phyloP scores from a whole-genome alignment of 2,797 vertebrate species.

The Spinus pinus region DNA sequence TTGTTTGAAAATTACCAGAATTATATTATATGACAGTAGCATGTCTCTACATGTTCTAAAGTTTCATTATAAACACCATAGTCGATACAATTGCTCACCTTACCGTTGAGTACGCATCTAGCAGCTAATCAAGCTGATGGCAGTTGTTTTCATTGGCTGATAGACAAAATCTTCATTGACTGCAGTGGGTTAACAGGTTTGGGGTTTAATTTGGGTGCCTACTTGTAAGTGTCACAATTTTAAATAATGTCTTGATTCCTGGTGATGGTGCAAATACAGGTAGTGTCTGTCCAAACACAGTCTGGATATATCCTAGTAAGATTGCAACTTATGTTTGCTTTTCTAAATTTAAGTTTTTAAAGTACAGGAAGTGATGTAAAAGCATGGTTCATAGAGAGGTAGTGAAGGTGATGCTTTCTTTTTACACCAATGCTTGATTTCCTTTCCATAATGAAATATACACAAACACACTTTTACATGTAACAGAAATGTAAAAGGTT shows the following conservation, averaged over 20 bases:
- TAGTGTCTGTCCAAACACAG: neutral
- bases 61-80: neutral
- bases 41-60: neutral
- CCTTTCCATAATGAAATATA: neutral
- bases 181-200: neutral
- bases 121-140: neutral
- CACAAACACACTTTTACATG: neutral
- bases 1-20: neutral
- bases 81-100: neutral
- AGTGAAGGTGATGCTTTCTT: neutral
- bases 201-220: neutral
- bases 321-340: neutral
- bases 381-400: neutral
- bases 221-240: neutral
- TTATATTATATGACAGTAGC: neutral
- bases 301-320: neutral
- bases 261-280: neutral
- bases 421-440: neutral
- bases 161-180: neutral
- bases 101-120: neutral
- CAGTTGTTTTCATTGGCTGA: neutral
- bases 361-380: neutral
- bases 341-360: neutral
- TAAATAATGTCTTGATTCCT: neutral
- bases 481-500: neutral